These are phyloP conservation scores for Lycopodina hypogea DNA, from an alignment of 37 sponge, comb jelly and placozoan species.

Conservation along the genomic window DNA sequence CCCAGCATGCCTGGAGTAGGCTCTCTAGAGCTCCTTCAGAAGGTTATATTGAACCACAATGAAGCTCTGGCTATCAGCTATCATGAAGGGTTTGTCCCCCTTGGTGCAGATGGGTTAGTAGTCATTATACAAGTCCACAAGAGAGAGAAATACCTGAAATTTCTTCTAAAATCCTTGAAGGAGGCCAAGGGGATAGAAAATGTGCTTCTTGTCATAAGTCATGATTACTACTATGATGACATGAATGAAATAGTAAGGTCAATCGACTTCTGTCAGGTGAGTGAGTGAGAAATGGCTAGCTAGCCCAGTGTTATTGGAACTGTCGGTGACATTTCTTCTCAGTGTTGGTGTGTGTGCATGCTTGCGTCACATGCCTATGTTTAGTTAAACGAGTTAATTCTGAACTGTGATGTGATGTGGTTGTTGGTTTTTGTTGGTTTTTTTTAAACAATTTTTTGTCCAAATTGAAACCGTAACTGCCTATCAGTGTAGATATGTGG, in stretches of 20 bases:
- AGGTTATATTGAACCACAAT: slow-evolving; percentile 16
- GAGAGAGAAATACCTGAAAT: slow-evolving; percentile 57
- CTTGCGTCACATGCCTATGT: too few species aligned
- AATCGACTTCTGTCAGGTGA: slow-evolving; percentile 63
- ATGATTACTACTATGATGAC: slow-evolving; percentile 69
- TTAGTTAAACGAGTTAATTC: too few species aligned
- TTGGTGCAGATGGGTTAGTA: slow-evolving; percentile 48
- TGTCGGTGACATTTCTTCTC: too few species aligned
- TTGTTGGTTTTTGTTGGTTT: too few species aligned
- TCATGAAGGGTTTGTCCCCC: slow-evolving; percentile 42
- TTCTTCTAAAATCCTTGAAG: slow-evolving; percentile 62
- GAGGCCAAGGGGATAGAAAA: slow-evolving; percentile 48
- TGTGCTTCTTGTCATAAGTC: slow-evolving; percentile 69
- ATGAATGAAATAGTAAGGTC: slow-evolving; percentile 50
- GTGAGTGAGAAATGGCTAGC: not conserved
- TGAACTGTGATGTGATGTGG: too few species aligned
- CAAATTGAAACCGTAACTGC: too few species aligned
- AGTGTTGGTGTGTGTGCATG: too few species aligned
- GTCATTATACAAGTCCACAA: slow-evolving; percentile 76
- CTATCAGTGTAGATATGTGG: too few species aligned
- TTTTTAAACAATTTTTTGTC: too few species aligned
- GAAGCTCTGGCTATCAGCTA: slow-evolving; percentile 30
- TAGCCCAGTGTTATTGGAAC: too few species aligned
- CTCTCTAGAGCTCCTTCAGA: slow-evolving; percentile 11
- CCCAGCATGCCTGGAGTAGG: slow-evolving; percentile 26